A percentile compares a stretch with the other conserved stretches of the same genome.
phyloP scores from a whole-genome alignment of 2,113 vertebrate species.

The Eurystomus gularis region DNA sequence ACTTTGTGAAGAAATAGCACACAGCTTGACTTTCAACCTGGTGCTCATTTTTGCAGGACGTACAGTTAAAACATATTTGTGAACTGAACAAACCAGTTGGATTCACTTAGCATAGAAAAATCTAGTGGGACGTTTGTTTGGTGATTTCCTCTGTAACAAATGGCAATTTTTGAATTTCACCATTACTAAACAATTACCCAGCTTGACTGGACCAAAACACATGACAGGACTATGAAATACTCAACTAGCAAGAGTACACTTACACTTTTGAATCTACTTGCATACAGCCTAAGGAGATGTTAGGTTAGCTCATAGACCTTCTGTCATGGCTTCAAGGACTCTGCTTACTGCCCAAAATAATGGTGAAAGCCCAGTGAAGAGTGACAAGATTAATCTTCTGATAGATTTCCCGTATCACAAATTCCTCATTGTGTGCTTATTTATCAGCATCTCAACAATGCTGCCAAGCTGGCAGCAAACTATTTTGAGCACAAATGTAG shows the following conservation, averaged over 20 bases:
- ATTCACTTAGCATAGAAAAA: background rate
- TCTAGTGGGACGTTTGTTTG: no score
- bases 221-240: background rate
- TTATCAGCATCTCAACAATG: background rate
- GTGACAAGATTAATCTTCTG: background rate
- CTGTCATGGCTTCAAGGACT: background rate
- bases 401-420: background rate
- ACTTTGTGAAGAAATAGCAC: background rate
- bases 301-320: background rate
- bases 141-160: background rate
- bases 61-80: background rate
- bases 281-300: background rate
- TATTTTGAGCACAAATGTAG: background rate
- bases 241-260: background rate
- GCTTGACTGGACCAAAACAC: background rate
- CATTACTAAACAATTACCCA: background rate
- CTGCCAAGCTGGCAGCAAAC: background rate
- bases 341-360: background rate
- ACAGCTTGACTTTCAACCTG: background rate
- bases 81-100: background rate
- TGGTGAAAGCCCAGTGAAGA: background rate
- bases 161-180: background rate
- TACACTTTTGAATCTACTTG: background rate
- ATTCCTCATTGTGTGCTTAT: background rate
- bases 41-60: background rate